Evolutionary conservation across 2,113 vertebrate genomes (phyloP), one percentile per base, ranked within the genome.

Genomic region (Amblyopsis rosae): DNA sequence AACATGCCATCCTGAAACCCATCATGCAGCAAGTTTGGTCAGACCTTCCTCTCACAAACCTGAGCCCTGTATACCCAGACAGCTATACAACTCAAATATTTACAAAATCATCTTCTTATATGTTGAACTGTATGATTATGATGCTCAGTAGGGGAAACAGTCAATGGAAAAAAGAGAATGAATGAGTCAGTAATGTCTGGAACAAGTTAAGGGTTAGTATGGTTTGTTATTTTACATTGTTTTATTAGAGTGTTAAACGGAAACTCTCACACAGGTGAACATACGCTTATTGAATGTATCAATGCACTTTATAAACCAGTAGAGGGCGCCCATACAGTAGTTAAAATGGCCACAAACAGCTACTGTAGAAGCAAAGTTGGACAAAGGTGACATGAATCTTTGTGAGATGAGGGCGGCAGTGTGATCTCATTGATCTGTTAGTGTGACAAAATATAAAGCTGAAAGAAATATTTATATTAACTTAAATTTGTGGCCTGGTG

Each of bases 271-370:
- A n/a, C 26, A 61, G 65, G 35, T 6, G 7, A 41, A 41, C 35
- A 41, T 8, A 41, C 1, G 35, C 35, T 8, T 41, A 41, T 41
- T 41, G 16, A 9, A 9, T n/a, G n/a, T 26, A 11, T 15, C 46
- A 53, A 5, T 61, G 49, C n/a, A 19, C 10, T 8, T 48, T 15
- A 65, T 12, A 65, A 45, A 62, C 87, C 91, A 91, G 85, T 75
- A 93, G 91, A 86, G 87, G 91, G 89, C 90, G 72, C 61, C 35
- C 62, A 64, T 67, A 86, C 79, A 59, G 56, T 16, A 71, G 50
- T 74, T 53, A 1, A 62, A 45, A 16, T 16, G 63, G 3, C 50
- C 11, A 35, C 45, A 32, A 47, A 26, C 15, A 10, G 45, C 10
- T 50, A 26, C 26, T 26, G 26, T 26, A 9, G 5, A 63, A 46